phyloP scores from a whole-genome alignment of 1,140 invertebrate genomes.

The Drusus annulatus region DNA sequence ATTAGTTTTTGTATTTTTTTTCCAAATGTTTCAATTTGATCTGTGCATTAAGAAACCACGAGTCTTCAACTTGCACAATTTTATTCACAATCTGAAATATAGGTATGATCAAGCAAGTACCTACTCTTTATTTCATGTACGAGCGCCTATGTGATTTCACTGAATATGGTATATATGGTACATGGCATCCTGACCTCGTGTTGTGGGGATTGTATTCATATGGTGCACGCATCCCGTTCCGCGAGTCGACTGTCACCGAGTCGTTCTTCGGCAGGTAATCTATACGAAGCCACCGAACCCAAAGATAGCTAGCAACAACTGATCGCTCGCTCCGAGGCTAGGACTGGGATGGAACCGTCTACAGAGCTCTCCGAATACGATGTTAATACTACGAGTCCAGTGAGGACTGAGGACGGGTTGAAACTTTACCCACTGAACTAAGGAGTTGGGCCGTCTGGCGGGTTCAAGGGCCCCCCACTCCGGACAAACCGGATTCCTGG shows the following conservation, averaged over 20 bases:
- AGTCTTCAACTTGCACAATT: too few relatives aligned
- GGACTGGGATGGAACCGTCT: neutral
- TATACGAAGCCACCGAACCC: neutral
- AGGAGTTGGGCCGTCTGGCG: slow-evolving; percentile 27
- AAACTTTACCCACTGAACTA: slow-evolving; percentile 42
- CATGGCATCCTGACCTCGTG: slow-evolving; percentile 28
- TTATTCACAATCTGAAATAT: too few relatives aligned
- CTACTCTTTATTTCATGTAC: too few relatives aligned
- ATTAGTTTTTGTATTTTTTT: too few relatives aligned
- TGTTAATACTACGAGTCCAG: neutral
- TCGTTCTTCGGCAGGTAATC: neutral
- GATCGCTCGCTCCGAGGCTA: neutral
- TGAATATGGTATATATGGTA: too few relatives aligned
- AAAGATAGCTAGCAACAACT: neutral
- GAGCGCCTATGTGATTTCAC: too few relatives aligned
- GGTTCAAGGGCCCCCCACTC: slow-evolving; percentile 47
- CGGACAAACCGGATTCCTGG: slow-evolving; percentile 57
- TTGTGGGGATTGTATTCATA: slow-evolving; percentile 13
- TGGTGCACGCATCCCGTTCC: slow-evolving; percentile 18
- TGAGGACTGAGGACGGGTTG: neutral
- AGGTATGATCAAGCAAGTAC: too few relatives aligned
- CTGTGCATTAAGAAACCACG: too few relatives aligned
- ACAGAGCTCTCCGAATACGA: too few relatives aligned
- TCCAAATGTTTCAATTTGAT: too few relatives aligned
- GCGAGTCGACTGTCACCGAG: neutral